Percentiles rank a stretch among this genome's conserved stretches.
Conservation (phyloP, 2,888 invertebrate species). For the Aricia artaxerxes region DNA sequence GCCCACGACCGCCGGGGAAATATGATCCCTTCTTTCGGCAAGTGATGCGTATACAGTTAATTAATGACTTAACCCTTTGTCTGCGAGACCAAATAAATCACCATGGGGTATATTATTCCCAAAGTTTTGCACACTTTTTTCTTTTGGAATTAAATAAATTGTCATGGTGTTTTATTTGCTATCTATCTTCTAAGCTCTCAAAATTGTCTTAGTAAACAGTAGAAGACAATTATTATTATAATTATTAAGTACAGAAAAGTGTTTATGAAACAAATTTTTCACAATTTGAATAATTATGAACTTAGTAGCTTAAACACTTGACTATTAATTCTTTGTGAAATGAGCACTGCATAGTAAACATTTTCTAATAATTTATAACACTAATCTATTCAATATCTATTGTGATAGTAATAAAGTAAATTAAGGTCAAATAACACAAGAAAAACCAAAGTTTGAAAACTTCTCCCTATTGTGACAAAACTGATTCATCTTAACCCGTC, state of each 20-base stretch:
- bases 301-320: neutral
- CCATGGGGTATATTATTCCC: conserved; percentile 40
- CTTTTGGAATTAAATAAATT: neutral
- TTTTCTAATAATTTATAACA: neutral
- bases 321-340: too few species aligned
- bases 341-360: too few species aligned
- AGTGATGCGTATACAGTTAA: conserved; percentile 56
- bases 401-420: neutral
- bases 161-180: neutral
- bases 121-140: conserved; percentile 38
- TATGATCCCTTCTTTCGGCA: conserved; percentile 44
- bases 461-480: conserved; percentile 59
- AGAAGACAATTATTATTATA: neutral
- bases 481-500: conserved; percentile 76
- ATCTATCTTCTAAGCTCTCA: neutral
- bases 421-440: conserved; percentile 17
- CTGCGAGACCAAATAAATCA: conserved; percentile 56
- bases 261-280: too few species aligned
- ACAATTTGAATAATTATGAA: too few species aligned
- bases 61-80: conserved; percentile 66
- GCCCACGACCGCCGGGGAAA: conserved; percentile 24
- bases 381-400: neutral
- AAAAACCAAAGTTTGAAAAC: conserved; percentile 50
- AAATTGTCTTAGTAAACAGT: neutral
- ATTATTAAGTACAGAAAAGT: too few species aligned